Evolutionary conservation across 2,797 vertebrate genomes (phyloP).

Genomic region (Coregonus suidteri): DNA sequence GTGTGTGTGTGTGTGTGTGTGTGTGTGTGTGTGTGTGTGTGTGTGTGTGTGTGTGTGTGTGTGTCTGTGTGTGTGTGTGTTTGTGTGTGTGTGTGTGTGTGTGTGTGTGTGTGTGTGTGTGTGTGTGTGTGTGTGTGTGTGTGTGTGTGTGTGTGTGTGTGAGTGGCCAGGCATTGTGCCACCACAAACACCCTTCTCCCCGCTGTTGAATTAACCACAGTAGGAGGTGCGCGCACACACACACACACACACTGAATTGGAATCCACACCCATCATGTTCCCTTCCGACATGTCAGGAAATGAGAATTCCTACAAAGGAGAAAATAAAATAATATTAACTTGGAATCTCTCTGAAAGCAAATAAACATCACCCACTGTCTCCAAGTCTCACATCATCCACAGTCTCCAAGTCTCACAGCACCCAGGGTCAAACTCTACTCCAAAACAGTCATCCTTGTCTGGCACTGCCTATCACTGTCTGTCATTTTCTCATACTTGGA

Average conservation of each 20-base stretch:
- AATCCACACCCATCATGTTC: conserved; percentile 62
- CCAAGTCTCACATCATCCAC: conserved; percentile 24
- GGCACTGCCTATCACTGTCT: conserved; percentile 15
- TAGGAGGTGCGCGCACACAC: conserved; percentile 14
- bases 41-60: no score
- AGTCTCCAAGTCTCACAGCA: conserved; percentile 9
- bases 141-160: neutral
- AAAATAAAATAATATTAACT: conserved; percentile 63
- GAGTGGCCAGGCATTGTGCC: conserved; percentile 59
- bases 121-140: no score
- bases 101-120: no score
- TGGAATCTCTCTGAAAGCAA: conserved; percentile 61
- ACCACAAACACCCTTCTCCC: conserved; percentile 66
- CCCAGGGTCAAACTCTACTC: conserved; percentile 15
- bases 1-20: no score
- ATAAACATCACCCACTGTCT: conserved; percentile 56
- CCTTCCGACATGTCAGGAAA: conserved; percentile 70
- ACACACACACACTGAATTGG: conserved; percentile 39
- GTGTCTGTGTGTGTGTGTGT: no score
- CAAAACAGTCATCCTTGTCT: conserved; percentile 21
- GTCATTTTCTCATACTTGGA: conserved; percentile 34
- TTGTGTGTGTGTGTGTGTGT: no score
- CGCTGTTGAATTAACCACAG: conserved; percentile 71
- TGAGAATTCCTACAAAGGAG: conserved; percentile 60
- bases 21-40: neutral